Percentiles rank a stretch among this genome's conserved stretches.
These are phyloP conservation scores for Dasysyrphus tricinctus DNA, from an alignment of 2,888 invertebrate species.

Conservation along the genomic window DNA sequence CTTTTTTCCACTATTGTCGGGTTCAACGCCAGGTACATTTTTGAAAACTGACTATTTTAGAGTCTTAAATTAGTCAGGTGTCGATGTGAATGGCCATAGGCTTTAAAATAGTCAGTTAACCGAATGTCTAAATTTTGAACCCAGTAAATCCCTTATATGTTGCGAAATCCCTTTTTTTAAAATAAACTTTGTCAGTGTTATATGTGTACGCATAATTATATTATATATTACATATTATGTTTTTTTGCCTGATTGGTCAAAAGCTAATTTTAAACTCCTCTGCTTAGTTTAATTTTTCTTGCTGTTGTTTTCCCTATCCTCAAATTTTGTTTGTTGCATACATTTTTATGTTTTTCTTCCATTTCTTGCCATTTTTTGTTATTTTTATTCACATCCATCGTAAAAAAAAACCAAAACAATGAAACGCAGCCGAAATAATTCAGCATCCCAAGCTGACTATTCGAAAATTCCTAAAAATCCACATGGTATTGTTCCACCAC, in stretches of 20 bases:
- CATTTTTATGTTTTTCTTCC: conserved; percentile 75
- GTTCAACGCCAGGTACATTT: background rate
- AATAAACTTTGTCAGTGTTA: conserved; percentile 52
- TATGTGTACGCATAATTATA: background rate
- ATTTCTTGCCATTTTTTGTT: conserved; percentile 66
- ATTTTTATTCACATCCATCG: conserved; percentile 70
- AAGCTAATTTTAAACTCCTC: conserved; percentile 27
- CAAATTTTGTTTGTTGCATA: conserved; percentile 65
- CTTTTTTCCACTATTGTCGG: background rate
- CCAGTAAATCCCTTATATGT: background rate
- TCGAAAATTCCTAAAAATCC: conserved; percentile 83
- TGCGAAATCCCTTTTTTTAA: background rate
- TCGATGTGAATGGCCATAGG: background rate
- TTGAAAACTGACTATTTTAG: background rate
- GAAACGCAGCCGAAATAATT: conserved; percentile 85
- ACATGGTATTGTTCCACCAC: conserved; percentile 79
- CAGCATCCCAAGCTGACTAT: conserved; percentile 87
- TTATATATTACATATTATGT: no score
- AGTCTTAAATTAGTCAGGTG: background rate
- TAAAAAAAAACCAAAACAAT: conserved; percentile 45
- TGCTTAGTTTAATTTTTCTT: conserved; percentile 1
- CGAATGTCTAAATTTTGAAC: background rate
- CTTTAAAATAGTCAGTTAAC: background rate
- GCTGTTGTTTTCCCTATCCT: conserved; percentile 20
- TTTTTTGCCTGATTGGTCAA: conserved; percentile 20